A percentile compares a stretch with the other conserved stretches of the same genome.
Evolutionary conservation across 2,888 invertebrate genomes (phyloP).

Genomic region (Drosophila ezoana): DNA sequence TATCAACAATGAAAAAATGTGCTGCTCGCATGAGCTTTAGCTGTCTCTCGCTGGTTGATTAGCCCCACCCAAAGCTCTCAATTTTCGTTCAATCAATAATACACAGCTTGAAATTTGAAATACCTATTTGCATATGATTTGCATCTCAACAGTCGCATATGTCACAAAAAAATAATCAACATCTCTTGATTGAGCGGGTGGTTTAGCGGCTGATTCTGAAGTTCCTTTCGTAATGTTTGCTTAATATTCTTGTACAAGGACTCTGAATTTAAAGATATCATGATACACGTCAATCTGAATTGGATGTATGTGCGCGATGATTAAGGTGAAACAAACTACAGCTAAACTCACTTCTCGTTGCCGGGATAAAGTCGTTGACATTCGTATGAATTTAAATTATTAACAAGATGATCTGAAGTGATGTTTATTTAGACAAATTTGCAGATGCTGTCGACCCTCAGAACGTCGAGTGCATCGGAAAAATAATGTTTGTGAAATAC

Average conservation of each 20-base stretch:
- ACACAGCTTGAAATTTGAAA: slow-evolving; percentile 73
- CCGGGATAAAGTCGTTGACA: slow-evolving; percentile 5
- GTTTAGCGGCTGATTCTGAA: not conserved
- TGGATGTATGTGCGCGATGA: not conserved
- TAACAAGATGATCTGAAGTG: slow-evolving; percentile 21
- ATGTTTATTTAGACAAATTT: slow-evolving; percentile 52
- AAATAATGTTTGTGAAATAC: slow-evolving; percentile 37
- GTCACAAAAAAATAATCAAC: slow-evolving; percentile 66
- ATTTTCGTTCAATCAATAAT: slow-evolving; percentile 39
- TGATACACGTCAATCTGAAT: not conserved
- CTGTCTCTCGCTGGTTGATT: slow-evolving; percentile 43
- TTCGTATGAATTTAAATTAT: slow-evolving; percentile 23
- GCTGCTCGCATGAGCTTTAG: slow-evolving; percentile 12
- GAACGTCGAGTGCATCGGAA: slow-evolving; percentile 10
- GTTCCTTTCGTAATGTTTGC: too few relatives aligned
- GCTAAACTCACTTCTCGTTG: slow-evolving; percentile 1
- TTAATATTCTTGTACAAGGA: not conserved
- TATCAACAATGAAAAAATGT: not conserved
- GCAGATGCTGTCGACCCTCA: slow-evolving; percentile 11
- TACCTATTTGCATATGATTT: slow-evolving; percentile 82
- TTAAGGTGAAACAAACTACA: slow-evolving; percentile 4
- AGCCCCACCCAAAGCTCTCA: slow-evolving; percentile 40
- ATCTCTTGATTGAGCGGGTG: not conserved
- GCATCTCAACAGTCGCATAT: slow-evolving; percentile 83
- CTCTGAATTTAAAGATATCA: not conserved